These are phyloP conservation scores for Machaerirhynchus nigripectus DNA, from an alignment of 2,113 vertebrate species.

Conservation along the genomic window DNA sequence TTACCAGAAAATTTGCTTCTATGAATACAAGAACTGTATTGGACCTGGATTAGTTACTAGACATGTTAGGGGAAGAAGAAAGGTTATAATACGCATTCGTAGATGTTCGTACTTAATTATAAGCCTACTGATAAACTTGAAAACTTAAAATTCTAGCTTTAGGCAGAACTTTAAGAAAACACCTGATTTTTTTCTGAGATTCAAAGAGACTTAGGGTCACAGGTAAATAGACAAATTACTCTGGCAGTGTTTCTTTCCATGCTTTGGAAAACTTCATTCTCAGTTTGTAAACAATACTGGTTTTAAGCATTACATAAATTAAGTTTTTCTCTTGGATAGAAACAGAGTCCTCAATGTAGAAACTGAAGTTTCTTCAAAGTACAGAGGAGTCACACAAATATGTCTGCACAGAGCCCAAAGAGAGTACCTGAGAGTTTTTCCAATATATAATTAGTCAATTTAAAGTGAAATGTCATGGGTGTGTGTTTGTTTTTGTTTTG, in stretches of 20 bases:
- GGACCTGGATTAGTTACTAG: background rate
- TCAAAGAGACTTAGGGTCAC: background rate
- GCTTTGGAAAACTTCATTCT: background rate
- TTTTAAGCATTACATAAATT: background rate
- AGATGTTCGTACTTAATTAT: background rate
- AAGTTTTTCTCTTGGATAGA: background rate
- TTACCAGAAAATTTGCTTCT: background rate
- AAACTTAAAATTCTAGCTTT: background rate
- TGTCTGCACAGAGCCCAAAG: background rate
- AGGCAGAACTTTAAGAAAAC: background rate
- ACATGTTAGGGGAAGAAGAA: background rate
- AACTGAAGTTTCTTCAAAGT: background rate
- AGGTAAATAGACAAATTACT: background rate
- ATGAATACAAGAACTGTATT: background rate
- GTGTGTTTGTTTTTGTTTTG: slow-evolving; percentile 1
- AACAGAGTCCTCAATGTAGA: background rate
- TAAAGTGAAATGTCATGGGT: background rate
- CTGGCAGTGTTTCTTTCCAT: background rate
- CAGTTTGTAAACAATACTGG: background rate
- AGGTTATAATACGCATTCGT: background rate
- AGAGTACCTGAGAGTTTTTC: background rate
- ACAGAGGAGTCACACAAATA: background rate
- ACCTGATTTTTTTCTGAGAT: background rate
- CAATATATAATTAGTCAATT: background rate
- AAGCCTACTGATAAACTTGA: background rate